phyloP scores from a whole-genome alignment of 2,888 invertebrate species.

The Pyrgus malvae region DNA sequence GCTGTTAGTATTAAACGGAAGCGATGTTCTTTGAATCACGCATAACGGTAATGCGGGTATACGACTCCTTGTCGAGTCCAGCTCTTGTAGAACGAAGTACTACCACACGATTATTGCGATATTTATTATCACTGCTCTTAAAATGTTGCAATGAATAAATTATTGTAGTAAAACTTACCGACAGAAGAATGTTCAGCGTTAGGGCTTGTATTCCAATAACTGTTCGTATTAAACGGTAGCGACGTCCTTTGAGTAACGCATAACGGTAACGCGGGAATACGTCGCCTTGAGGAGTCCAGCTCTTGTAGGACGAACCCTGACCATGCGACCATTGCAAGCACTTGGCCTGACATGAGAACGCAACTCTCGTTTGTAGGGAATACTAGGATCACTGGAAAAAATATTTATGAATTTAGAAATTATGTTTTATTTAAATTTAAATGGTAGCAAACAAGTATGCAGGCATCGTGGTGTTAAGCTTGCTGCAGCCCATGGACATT shows the following conservation, averaged over 20 bases:
- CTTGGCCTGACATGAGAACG: slow-evolving; percentile 61
- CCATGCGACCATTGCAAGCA: slow-evolving; percentile 61
- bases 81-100: slow-evolving; percentile 66
- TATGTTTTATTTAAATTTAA: no score
- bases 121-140: no score
- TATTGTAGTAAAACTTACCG: slow-evolving; percentile 45
- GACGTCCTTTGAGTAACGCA: slow-evolving; percentile 52
- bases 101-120: slow-evolving; percentile 63
- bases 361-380: slow-evolving; percentile 67
- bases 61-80: slow-evolving; percentile 52
- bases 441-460: no score
- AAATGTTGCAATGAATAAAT: no score
- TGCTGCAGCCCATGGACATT: no score
- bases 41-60: slow-evolving; percentile 62
- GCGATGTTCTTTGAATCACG: slow-evolving; percentile 50
- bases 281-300: slow-evolving; percentile 50
- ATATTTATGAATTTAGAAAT: slow-evolving; percentile 5
- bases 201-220: slow-evolving; percentile 68
- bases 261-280: slow-evolving; percentile 62
- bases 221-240: slow-evolving; percentile 57
- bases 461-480: no score
- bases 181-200: slow-evolving; percentile 66
- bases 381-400: slow-evolving; percentile 61
- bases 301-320: slow-evolving; percentile 69
- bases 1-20: slow-evolving; percentile 59